A percentile compares a stretch with the other conserved stretches of the same genome.
phyloP scores from a whole-genome alignment of 1,140 invertebrate genomes.

The Euura lappo region DNA sequence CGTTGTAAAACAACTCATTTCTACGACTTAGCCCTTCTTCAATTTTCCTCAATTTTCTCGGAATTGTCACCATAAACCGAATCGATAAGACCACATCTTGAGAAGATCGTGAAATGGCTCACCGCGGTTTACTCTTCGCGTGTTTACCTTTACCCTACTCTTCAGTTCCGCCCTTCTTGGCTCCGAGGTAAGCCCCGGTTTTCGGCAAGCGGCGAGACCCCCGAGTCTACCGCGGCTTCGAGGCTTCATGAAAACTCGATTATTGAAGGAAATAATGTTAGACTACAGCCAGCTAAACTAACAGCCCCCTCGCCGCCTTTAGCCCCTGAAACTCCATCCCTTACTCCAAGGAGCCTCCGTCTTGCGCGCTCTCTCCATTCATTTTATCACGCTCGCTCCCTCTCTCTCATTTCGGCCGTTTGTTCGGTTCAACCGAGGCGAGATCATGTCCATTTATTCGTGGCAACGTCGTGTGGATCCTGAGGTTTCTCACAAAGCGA shows the following conservation, averaged over 20 bases:
- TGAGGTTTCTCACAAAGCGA: neutral
- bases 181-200: neutral
- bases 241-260: slow-evolving; percentile 28
- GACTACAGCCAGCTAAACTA: slow-evolving; percentile 8
- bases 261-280: slow-evolving; percentile 17
- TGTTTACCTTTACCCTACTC: slow-evolving; percentile 31
- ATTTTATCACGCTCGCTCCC: neutral
- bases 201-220: neutral
- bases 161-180: neutral
- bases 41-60: neutral
- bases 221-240: neutral
- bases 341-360: neutral
- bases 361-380: neutral
- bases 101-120: slow-evolving; percentile 34
- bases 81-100: slow-evolving; percentile 12
- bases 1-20: neutral
- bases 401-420: neutral
- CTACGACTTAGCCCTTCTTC: neutral
- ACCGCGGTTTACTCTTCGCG: slow-evolving; percentile 1
- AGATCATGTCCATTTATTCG: neutral
- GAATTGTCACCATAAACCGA: neutral
- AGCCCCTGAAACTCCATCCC: neutral
- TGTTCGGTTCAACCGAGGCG: neutral
- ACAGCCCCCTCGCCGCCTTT: slow-evolving; percentile 2
- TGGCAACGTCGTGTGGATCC: neutral